Evolutionary conservation across 1,140 invertebrate species (phyloP), one percentile per base, ranked within the genome.

Genomic region (Galleria mellonella): DNA sequence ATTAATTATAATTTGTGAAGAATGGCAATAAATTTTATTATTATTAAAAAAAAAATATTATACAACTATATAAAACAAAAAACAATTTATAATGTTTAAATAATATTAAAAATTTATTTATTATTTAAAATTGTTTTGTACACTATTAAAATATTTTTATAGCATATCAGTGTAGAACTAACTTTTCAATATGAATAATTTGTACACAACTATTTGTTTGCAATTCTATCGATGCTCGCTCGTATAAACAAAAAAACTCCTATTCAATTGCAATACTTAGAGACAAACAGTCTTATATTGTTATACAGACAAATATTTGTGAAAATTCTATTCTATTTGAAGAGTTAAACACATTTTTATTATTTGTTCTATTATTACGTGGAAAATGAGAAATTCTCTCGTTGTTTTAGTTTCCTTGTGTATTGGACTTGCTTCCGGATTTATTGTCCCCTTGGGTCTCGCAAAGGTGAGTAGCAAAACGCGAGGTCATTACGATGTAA

Each of bases 341-440:
- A 27, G 28, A 31, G 27, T 50, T 42, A 14, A 28, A 28, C 33
- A 23, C 15, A 15, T 13, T 53, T 43, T 35, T 50, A 57, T 67
- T 67, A 40, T 50, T 64, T 56, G 29, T 61, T 47, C 51, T 46
- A 60, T 60, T 55, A 59, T 42, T 40, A 32, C 27, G 47, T 61
- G 47, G 46, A 78, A 70, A 64, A 78, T 75, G 72, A 75, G 55
- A 67, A 72, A 65, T 59, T 51, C 32, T 39, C 51, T 65, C 48
- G 55, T 56, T 57, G 47, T 66, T 65, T 62, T 68, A 62, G 56
- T 73, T 68, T 59, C 48, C 43, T 52, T 64, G 42, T 69, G 47
- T 64, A 60, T 78, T 61, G 62, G 59, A 50, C 37, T 70, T 43
- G 54, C 46, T 66, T 61, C 42, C 43, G 72, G 61, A 70, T 58